A percentile compares a stretch with the other conserved stretches of the same genome.
Evolutionary conservation across 2,113 vertebrate genomes (phyloP).

Genomic region (Alligator sinensis): DNA sequence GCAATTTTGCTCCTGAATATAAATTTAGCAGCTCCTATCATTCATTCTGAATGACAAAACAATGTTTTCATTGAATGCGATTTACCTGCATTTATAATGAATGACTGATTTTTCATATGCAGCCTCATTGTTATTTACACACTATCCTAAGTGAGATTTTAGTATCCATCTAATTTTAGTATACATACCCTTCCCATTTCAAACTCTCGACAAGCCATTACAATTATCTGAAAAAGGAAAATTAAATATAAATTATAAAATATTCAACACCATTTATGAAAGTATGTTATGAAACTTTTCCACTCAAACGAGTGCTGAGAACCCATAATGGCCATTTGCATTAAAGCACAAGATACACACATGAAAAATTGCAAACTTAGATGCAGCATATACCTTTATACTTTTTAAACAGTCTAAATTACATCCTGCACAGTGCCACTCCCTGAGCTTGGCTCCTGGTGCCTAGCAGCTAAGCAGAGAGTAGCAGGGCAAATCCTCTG

Average conservation of each 20-base stretch:
- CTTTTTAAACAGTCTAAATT: neutral
- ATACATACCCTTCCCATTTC: constrained; percentile 98
- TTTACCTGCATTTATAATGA: neutral
- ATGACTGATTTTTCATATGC: rapidly evolving
- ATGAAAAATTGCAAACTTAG: neutral
- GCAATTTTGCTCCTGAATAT: neutral
- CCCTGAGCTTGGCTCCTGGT: neutral
- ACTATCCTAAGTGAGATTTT: rapidly evolving
- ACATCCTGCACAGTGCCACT: neutral
- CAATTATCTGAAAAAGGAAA: constrained; percentile 88
- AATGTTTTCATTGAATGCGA: neutral
- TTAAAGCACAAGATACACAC: neutral
- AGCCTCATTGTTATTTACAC: neutral
- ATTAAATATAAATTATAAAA: neutral
- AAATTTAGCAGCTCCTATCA: neutral
- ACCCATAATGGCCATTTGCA: neutral
- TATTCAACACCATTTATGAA: neutral
- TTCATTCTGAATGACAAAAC: neutral
- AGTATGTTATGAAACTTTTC: neutral
- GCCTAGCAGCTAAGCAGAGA: neutral
- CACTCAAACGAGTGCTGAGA: neutral
- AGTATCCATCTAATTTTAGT: neutral
- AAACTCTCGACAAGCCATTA: constrained; percentile 99
- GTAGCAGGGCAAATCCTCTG: too few species aligned
- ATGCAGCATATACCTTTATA: neutral